Evolutionary conservation across 2,888 invertebrate genomes (phyloP), one percentile per base, ranked within the genome.

Genomic region (Nineta flava): DNA sequence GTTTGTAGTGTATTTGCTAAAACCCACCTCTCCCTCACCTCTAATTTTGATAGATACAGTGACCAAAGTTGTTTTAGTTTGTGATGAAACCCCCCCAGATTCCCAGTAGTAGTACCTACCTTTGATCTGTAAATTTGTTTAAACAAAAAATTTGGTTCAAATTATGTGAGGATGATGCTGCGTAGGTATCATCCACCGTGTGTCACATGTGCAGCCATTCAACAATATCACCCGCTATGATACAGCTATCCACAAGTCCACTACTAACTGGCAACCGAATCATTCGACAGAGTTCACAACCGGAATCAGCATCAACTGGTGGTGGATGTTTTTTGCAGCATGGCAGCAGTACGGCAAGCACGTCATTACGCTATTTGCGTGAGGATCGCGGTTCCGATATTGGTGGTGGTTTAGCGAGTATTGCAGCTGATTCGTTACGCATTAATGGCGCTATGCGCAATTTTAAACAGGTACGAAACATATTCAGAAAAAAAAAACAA

Each of bases 391-490:
- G 85, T 71, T 81, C 82, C 44, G 79, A 79, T 54, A 44, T 26
- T 44, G 48, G 48, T 13, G 90, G 90, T 64, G 87, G 88, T 56
- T 87, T 95, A 55, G 93, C 93, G 46, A 91, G 91, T 64, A 95
- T 96, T 61, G 95, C 94, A 17, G 92, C 92, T 47, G 95, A 95
- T 71, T 93, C 93, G 51, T 77, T 95, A 59, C 77, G 94, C 62
- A 91, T 95, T 71, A 95, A 94, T 72, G 96, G 95, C 55, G 94
- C 93, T 61, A 90, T 95, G 78, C 79, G 92, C 59, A 92, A 91
- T 65, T 94, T 95, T 72, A 91, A 90, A 71, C 93, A 94, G 84
- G 91, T 91, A 77, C 64, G 35, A 26, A 15, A 21, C n/a, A 26
- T 26, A 26, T 26, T 26, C 26, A 26, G 26, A 26, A 26, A 26